Conservation (phyloP, 2,888 invertebrate genomes). For the Epinotia brunnichana region DNA sequence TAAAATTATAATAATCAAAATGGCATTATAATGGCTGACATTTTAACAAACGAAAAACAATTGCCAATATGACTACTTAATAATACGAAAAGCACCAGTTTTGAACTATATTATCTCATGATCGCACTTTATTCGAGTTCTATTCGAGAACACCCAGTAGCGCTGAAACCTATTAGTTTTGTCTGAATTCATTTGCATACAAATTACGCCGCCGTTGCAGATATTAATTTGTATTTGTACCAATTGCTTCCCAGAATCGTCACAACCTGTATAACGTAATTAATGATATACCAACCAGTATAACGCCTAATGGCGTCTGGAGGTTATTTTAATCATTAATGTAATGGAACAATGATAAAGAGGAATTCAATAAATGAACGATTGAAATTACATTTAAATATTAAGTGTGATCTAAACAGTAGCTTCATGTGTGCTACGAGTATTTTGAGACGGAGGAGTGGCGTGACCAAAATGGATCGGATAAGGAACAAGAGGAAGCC, state of each 20-base stretch:
- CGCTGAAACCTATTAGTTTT: conserved; percentile 67
- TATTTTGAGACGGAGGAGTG: too few species aligned
- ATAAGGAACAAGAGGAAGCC: too few species aligned
- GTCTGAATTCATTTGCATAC: conserved; percentile 76
- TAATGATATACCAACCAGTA: conserved; percentile 28
- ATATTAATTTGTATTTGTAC: conserved; percentile 57
- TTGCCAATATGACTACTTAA: background rate
- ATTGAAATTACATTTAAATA: too few species aligned
- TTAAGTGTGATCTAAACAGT: too few species aligned
- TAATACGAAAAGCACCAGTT: background rate
- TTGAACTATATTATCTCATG: background rate
- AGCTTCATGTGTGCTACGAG: too few species aligned
- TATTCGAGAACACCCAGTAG: conserved; percentile 54
- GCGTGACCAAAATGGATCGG: too few species aligned
- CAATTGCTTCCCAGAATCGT: conserved; percentile 42
- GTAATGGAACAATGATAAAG: background rate
- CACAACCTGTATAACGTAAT: conserved; percentile 23
- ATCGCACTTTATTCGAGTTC: background rate
- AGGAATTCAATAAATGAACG: background rate
- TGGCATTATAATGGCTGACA: too few species aligned
- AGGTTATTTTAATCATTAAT: conserved; percentile 26
- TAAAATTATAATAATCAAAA: too few species aligned
- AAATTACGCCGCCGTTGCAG: conserved; percentile 67
- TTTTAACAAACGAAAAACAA: too few species aligned
- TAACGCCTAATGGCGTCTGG: conserved; percentile 16